Conservation (phyloP, 2,797 vertebrate species). For the Falco biarmicus region DNA sequence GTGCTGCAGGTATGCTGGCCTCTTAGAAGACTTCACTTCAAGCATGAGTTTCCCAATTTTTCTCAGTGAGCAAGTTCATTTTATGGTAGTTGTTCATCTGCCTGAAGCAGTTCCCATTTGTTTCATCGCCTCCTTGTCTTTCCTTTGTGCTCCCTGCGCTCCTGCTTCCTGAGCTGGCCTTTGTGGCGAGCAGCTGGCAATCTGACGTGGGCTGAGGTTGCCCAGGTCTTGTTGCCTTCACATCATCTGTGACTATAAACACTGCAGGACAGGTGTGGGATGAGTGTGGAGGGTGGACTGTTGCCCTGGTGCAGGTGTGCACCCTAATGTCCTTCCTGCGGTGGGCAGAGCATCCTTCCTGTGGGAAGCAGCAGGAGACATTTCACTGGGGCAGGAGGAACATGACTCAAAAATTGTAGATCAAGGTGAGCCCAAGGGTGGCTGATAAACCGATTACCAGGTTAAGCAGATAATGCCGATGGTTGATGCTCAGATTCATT, state of each 20-base stretch:
- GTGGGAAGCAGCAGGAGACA: neutral
- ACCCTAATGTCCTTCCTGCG: neutral
- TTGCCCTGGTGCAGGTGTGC: neutral
- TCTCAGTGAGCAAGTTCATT: neutral
- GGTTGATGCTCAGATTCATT: neutral
- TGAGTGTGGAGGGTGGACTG: neutral
- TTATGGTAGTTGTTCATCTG: neutral
- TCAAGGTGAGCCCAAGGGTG: slow-evolving; percentile 26
- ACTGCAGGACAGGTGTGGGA: neutral
- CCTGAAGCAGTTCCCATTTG: neutral
- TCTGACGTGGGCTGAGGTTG: accelerated
- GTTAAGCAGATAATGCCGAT: neutral
- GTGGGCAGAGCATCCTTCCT: neutral
- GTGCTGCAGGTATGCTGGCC: accelerated
- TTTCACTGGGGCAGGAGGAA: neutral
- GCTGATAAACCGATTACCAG: neutral
- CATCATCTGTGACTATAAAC: accelerated
- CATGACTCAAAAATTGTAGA: neutral
- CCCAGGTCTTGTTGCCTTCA: neutral
- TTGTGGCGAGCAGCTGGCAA: neutral
- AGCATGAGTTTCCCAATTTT: neutral
- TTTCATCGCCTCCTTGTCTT: neutral
- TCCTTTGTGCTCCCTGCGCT: neutral
- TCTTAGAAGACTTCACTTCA: neutral
- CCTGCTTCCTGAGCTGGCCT: neutral